Evolutionary conservation across 2,797 vertebrate genomes (phyloP).

Genomic region (Typhlichthys eigenmanni): DNA sequence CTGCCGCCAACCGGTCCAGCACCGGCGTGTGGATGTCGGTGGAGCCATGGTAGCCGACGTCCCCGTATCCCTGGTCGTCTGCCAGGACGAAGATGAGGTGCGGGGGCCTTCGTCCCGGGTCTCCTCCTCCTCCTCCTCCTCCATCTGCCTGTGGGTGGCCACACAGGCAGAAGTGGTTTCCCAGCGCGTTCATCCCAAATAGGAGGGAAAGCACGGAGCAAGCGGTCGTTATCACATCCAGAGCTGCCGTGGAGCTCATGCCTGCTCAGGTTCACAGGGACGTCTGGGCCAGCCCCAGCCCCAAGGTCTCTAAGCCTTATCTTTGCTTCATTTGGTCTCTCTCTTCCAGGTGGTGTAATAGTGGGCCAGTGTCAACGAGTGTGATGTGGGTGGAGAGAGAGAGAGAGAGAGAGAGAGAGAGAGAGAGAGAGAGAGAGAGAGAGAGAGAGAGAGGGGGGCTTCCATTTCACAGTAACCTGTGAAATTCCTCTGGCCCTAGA

Average conservation of each 20-base stretch:
- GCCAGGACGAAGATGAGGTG: conserved; percentile 92
- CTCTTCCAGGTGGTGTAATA: background rate
- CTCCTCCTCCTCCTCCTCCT: background rate
- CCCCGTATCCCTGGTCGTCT: conserved; percentile 92
- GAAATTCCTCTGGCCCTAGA: conserved; percentile 67
- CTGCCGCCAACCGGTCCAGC: conserved; percentile 86
- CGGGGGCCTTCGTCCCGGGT: conserved; percentile 59
- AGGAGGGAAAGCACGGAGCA: conserved; percentile 65
- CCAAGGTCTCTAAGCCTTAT: conserved; percentile 15
- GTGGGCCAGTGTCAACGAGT: conserved; percentile 12
- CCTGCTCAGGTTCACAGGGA: background rate
- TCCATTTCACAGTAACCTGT: conserved; percentile 53
- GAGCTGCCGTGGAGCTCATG: conserved; percentile 13
- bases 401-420: conserved; percentile 15
- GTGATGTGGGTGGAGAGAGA: conserved; percentile 18
- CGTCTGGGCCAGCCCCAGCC: background rate
- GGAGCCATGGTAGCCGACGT: conserved; percentile 93
- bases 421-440: conserved; percentile 4
- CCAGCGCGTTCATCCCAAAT: conserved; percentile 71
- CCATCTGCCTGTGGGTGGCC: conserved; percentile 11
- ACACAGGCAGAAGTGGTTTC: conserved; percentile 72
- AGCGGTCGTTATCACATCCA: conserved; percentile 59
- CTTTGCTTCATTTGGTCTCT: conserved; percentile 29
- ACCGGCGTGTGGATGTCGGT: conserved; percentile 85
- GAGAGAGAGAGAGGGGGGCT: conserved; percentile 16